A percentile compares a stretch with the other conserved stretches of the same genome.
Conservation (phyloP, 2,888 invertebrate species). For the Orthonevra nobilis region DNA sequence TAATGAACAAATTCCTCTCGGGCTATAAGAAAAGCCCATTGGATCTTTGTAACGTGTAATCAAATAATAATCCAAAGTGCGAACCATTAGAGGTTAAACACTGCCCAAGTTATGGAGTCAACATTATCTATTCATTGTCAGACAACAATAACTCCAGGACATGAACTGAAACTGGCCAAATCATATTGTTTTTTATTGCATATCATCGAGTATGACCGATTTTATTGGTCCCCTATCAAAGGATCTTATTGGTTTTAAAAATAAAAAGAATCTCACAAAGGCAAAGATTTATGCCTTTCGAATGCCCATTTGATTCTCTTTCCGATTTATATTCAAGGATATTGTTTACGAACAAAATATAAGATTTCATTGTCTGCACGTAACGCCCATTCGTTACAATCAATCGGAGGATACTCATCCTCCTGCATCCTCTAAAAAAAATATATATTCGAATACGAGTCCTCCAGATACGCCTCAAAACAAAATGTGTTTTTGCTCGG, state of each 20-base stretch:
- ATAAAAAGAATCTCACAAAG: not conserved
- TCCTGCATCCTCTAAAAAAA: not conserved
- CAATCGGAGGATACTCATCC: not conserved
- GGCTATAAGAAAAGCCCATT: too few relatives aligned
- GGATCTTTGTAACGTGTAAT: too few relatives aligned
- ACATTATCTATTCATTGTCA: too few relatives aligned
- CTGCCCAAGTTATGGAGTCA: not conserved
- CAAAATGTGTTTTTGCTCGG: too few relatives aligned
- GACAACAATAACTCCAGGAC: too few relatives aligned
- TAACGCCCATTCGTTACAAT: conserved; percentile 15
- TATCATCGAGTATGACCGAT: conserved; percentile 8
- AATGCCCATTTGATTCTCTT: not conserved
- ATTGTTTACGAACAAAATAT: conserved; percentile 6
- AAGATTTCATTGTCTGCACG: conserved; percentile 20
- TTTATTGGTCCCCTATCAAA: conserved; percentile 20
- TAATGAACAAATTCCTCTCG: too few relatives aligned
- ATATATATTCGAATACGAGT: too few relatives aligned
- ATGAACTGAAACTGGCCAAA: too few relatives aligned
- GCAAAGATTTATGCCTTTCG: conserved; percentile 24
- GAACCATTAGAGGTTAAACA: not conserved
- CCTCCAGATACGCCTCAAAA: too few relatives aligned
- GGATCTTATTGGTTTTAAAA: conserved; percentile 19
- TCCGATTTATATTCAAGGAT: conserved; percentile 14
- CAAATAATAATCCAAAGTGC: not conserved
- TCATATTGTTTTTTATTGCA: not conserved